phyloP scores from a whole-genome alignment of 2,113 vertebrate species.

The Nothobranchius kuhntae region DNA sequence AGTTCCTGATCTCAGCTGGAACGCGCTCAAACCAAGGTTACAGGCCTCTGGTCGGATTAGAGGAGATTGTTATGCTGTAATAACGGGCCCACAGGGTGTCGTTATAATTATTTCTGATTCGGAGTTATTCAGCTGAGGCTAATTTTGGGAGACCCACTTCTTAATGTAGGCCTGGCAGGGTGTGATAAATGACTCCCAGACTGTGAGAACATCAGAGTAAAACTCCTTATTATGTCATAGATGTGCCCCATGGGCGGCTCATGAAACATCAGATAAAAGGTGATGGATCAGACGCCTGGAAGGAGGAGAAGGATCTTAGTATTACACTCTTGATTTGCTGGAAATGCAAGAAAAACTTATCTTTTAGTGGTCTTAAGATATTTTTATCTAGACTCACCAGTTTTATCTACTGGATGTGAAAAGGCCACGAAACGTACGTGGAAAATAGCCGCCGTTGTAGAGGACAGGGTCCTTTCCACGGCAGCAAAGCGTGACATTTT shows the following conservation, averaged over 20 bases:
- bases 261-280: not conserved
- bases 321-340: too few species aligned
- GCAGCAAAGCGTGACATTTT: too few species aligned
- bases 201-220: not conserved
- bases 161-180: not conserved
- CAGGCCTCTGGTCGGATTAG: not conserved
- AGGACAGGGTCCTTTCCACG: too few species aligned
- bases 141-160: not conserved
- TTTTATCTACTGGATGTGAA: too few species aligned
- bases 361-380: too few species aligned
- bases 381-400: too few species aligned
- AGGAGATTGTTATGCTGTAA: not conserved
- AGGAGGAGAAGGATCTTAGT: not conserved
- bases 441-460: too few species aligned
- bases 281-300: not conserved
- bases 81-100: not conserved
- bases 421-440: too few species aligned
- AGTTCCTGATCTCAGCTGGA: not conserved
- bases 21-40: not conserved
- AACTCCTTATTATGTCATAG: not conserved
- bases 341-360: too few species aligned
- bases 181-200: constrained; percentile 8
- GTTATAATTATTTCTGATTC: constrained; percentile 17
- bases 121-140: constrained; percentile 5
- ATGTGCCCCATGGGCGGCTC: not conserved